Conservation (phyloP, 2,888 invertebrate genomes). For the Myathropa florea region DNA sequence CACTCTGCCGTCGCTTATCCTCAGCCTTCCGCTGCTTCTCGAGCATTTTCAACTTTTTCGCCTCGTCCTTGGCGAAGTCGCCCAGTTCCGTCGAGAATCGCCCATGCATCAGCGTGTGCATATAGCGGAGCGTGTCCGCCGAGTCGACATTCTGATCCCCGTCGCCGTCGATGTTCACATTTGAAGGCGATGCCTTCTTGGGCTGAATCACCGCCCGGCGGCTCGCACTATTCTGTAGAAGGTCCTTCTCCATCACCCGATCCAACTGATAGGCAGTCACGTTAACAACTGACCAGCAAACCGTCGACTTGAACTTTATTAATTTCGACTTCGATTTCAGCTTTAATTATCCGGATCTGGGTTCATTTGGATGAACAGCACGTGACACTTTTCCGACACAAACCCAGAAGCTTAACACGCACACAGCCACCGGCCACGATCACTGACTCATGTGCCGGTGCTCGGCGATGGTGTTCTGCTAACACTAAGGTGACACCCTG, state of each 20-base stretch:
- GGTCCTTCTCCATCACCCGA: slow-evolving; percentile 37
- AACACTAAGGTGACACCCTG: not conserved
- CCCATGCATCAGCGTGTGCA: slow-evolving; percentile 80
- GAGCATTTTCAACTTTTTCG: slow-evolving; percentile 87
- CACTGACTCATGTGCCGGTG: too few relatives aligned
- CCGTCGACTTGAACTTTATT: not conserved
- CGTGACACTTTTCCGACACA: not conserved
- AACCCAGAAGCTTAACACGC: not conserved
- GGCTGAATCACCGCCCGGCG: slow-evolving; percentile 14
- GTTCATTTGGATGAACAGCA: not conserved
- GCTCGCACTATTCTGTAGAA: not conserved
- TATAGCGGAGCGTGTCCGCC: slow-evolving; percentile 77
- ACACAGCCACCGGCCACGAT: not conserved
- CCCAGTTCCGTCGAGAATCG: slow-evolving; percentile 92
- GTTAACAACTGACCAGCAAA: slow-evolving; percentile 20
- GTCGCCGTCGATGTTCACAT: not conserved
- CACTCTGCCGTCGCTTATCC: slow-evolving; percentile 86
- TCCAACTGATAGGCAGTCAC: slow-evolving; percentile 1
- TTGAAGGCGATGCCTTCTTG: not conserved
- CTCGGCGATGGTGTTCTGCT: not conserved
- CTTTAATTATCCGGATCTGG: not conserved
- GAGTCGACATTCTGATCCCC: slow-evolving; percentile 61
- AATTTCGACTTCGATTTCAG: not conserved
- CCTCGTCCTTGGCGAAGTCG: slow-evolving; percentile 96
- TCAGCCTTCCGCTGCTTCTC: slow-evolving; percentile 87